Conservation (phyloP, 1,140 invertebrate species). For the Aphaenogaster rudis region DNA sequence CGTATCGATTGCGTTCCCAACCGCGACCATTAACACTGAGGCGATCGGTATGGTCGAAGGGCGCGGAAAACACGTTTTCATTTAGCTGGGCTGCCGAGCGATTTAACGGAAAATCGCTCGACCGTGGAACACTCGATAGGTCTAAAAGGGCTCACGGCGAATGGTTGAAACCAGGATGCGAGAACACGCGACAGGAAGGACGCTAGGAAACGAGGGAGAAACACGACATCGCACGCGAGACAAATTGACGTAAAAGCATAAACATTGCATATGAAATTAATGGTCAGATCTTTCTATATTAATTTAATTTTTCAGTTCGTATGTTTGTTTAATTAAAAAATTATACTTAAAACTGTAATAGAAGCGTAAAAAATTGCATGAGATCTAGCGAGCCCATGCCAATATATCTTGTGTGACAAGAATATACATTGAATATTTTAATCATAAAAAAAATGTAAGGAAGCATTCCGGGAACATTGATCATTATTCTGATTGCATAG, state of each 20-base stretch:
- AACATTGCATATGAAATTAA: not conserved
- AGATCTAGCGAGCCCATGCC: not conserved
- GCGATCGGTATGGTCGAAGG: constrained; percentile 29
- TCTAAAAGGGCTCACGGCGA: constrained; percentile 49
- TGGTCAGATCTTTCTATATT: not conserved
- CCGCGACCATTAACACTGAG: constrained; percentile 47
- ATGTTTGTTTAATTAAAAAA: not conserved
- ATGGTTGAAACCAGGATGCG: constrained; percentile 15
- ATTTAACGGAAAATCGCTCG: constrained; percentile 72
- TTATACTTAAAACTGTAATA: not conserved
- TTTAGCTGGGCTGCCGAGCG: constrained; percentile 53
- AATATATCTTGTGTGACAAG: not conserved
- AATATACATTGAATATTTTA: not conserved
- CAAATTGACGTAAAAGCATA: constrained; percentile 17
- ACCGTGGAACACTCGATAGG: constrained; percentile 58
- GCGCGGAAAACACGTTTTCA: constrained; percentile 67
- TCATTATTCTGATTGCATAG: not conserved
- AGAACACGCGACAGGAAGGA: constrained; percentile 26
- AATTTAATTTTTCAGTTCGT: not conserved
- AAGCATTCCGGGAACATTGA: not conserved
- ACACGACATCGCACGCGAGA: not conserved
- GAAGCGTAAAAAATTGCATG: not conserved
- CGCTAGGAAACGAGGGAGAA: not conserved
- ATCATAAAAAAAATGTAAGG: not conserved
- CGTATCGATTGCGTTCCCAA: constrained; percentile 41